Base-by-base conservation (phyloP, 1,140 invertebrate species). In the Cydia splendana region DNA sequence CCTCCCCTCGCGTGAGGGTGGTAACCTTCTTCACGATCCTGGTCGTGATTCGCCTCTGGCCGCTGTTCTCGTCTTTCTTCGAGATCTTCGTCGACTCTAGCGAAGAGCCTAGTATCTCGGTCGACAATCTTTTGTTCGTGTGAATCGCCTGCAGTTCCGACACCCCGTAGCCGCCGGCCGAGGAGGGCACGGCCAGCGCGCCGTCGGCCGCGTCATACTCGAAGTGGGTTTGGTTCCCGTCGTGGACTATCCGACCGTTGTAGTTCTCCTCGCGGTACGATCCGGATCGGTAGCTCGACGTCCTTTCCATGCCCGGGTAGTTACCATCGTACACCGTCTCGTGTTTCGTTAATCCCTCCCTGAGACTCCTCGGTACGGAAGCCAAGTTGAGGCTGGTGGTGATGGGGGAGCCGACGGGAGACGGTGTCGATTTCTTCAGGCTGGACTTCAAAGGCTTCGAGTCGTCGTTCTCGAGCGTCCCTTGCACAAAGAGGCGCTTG, bases 1-100 rank as follows among this genome's bases (percentile, higher is more conserved):
- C 97, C 84, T 98, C 97, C 28, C 97, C 97, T 2, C 97, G 94
- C 18, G 97, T 98, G 75, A 98, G 88, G 1, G 98, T 98, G 9
- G 98, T 98, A 78, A 98, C 98, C 90, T 98, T 98, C 69, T 97
- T 95, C 6, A 98, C 95, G 78, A 98, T 97, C 82, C 97, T 95
- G 30, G 97, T 97, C 15, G 97, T 98, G 75, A 98, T 97, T 76
- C 96, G 94, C 71, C 96, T 94, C 81, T 96, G 95, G 74, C 96
- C 97, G 89, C 94, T 97, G 83, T 95, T 24, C 24, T 24, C 79
- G 83, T 95, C 95, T 85, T 95, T 95, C 93, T 95, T 95, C 87
- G 96, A 97, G 81, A 96, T 95, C 90, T 97, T 97, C 69, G 95
- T 96, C 79, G 96, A 96, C 87, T 97, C 96, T 86, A 97, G 94